These are phyloP conservation scores for Andrena cerasifolii DNA, from an alignment of 1,140 invertebrate species.

Conservation along the genomic window DNA sequence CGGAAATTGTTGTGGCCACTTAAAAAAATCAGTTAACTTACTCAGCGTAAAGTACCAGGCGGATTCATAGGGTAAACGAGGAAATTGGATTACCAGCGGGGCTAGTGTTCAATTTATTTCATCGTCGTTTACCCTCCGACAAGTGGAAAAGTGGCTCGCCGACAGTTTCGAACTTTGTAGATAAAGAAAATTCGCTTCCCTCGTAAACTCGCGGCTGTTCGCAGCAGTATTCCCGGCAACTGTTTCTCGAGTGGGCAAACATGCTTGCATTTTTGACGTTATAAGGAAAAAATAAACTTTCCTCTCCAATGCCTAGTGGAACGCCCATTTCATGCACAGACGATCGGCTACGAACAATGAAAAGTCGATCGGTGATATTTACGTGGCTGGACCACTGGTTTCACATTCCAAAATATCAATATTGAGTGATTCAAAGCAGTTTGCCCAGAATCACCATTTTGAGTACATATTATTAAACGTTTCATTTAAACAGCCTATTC, in stretches of 20 bases:
- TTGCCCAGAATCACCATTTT: too few relatives aligned
- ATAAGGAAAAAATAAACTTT: neutral
- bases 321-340: too few relatives aligned
- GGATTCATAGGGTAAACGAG: constrained; percentile 16
- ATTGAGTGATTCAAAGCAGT: too few relatives aligned
- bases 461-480: too few relatives aligned
- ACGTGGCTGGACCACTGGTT: too few relatives aligned
- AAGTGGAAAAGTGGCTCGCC: constrained; percentile 45
- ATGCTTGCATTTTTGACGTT: neutral
- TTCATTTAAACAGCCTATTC: too few relatives aligned
- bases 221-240: constrained; percentile 1
- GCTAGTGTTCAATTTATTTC: constrained; percentile 44
- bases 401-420: too few relatives aligned
- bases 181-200: constrained; percentile 44
- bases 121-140: constrained; percentile 45
- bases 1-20: neutral
- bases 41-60: neutral
- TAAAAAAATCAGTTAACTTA: constrained; percentile 2
- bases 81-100: constrained; percentile 27
- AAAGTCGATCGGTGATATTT: too few relatives aligned
- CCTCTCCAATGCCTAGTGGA: too few relatives aligned
- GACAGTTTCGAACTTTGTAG: constrained; percentile 35
- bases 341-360: too few relatives aligned
- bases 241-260: neutral
- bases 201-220: constrained; percentile 21